Percentiles rank a stretch among this genome's conserved stretches.
These are phyloP conservation scores for Metopolophium dirhodum DNA, from an alignment of 1,140 invertebrate species.

Conservation along the genomic window DNA sequence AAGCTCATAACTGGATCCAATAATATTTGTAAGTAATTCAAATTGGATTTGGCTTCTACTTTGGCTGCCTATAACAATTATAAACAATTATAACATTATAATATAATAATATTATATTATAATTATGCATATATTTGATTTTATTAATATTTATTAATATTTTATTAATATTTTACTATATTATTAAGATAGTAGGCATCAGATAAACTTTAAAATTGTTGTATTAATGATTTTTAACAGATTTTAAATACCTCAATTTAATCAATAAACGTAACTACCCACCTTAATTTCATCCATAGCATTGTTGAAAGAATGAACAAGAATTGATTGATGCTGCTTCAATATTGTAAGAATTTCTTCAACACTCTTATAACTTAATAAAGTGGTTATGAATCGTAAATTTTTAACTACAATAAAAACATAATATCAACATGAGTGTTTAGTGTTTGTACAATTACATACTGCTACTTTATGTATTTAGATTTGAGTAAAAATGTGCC, in stretches of 20 bases:
- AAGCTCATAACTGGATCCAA: background rate
- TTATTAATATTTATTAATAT: no score
- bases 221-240: background rate
- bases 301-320: constrained; percentile 3
- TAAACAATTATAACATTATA: no score
- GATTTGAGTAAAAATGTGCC: background rate
- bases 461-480: background rate
- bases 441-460: background rate
- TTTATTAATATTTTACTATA: background rate
- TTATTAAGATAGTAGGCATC: background rate
- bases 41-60: constrained; percentile 11
- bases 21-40: constrained; percentile 37
- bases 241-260: background rate
- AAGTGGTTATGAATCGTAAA: constrained; percentile 10
- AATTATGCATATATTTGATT: no score
- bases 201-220: background rate
- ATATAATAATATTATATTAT: no score
- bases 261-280: background rate
- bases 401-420: background rate
- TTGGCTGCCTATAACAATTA: background rate
- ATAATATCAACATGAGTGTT: background rate
- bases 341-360: constrained; percentile 24
- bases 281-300: constrained; percentile 27
- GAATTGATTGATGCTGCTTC: constrained; percentile 34
- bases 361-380: constrained; percentile 22